Conservation (phyloP, 2,797 vertebrate genomes). For the Tympanoctomys barrerae region DNA sequence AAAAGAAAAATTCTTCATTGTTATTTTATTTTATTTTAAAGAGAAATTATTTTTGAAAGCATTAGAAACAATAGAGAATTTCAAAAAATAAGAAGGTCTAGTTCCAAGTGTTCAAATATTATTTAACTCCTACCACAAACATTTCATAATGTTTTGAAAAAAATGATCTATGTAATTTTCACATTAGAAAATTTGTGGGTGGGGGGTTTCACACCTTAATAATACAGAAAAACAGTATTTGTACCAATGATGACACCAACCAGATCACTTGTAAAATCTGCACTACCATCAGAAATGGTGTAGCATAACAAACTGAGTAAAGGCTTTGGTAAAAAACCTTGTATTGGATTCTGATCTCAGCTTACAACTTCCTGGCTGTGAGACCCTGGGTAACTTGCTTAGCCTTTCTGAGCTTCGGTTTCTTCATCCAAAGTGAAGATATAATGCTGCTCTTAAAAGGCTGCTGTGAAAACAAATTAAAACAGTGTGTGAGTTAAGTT, state of each 20-base stretch:
- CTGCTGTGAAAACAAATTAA: constrained; percentile 2
- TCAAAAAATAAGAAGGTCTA: neutral
- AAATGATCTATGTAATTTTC: neutral
- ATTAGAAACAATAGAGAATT: no score
- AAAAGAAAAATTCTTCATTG: neutral
- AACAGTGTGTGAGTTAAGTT: neutral
- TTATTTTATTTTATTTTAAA: no score
- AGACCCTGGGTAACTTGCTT: neutral
- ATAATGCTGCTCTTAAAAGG: neutral
- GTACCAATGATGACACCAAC: neutral
- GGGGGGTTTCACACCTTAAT: constrained; percentile 20
- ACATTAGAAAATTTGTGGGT: constrained; percentile 19
- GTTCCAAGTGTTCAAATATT: neutral
- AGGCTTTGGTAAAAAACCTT: neutral
- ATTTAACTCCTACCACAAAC: neutral
- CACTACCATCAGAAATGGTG: neutral
- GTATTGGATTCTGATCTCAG: neutral
- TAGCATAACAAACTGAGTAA: neutral
- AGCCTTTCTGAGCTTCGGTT: constrained; percentile 36
- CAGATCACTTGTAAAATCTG: neutral
- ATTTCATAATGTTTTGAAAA: neutral
- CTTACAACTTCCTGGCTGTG: neutral
- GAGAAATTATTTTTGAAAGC: no score
- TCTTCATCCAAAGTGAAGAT: neutral
- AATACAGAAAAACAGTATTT: neutral